A percentile compares a stretch with the other conserved stretches of the same genome.
These are phyloP conservation scores for Tragulus kanchil DNA, from an alignment of 2,113 vertebrate genomes.

Conservation along the genomic window DNA sequence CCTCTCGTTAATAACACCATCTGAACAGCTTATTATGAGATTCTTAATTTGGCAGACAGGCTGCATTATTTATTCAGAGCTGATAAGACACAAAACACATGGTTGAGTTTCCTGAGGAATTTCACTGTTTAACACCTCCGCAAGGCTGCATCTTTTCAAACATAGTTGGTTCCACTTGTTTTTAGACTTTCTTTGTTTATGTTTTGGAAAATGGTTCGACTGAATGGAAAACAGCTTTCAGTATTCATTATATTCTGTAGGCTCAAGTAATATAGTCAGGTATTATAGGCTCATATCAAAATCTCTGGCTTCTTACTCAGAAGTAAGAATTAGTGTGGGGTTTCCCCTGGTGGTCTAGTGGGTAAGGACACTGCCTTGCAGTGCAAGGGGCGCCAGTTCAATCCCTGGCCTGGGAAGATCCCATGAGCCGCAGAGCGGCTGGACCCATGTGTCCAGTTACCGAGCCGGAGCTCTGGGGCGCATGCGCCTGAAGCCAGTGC, in stretches of 20 bases:
- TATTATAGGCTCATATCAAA: not conserved
- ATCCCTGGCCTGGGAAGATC: too few species aligned
- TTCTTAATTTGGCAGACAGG: constrained; percentile 77
- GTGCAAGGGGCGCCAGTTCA: too few species aligned
- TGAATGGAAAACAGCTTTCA: not conserved
- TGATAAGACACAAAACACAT: constrained; percentile 72
- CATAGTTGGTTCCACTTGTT: not conserved
- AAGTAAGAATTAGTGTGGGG: not conserved
- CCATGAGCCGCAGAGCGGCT: too few species aligned
- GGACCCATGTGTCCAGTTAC: too few species aligned
- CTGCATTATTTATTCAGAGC: constrained; percentile 75
- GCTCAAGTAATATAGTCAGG: not conserved
- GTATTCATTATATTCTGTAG: not conserved
- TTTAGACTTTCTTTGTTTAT: not conserved
- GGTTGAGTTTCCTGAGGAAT: constrained; percentile 75
- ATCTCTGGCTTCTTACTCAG: not conserved
- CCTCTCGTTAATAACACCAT: constrained; percentile 69
- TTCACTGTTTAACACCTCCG: constrained; percentile 55
- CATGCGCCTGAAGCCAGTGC: too few species aligned
- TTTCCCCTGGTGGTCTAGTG: too few species aligned
- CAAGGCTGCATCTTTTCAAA: constrained; percentile 39
- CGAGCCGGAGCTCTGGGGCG: too few species aligned
- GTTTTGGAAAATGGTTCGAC: constrained; percentile 13
- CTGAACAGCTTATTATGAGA: constrained; percentile 73
- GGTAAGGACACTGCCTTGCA: too few species aligned